phyloP scores from a whole-genome alignment of 2,797 vertebrate genomes.

The Crocidura indochinensis region DNA sequence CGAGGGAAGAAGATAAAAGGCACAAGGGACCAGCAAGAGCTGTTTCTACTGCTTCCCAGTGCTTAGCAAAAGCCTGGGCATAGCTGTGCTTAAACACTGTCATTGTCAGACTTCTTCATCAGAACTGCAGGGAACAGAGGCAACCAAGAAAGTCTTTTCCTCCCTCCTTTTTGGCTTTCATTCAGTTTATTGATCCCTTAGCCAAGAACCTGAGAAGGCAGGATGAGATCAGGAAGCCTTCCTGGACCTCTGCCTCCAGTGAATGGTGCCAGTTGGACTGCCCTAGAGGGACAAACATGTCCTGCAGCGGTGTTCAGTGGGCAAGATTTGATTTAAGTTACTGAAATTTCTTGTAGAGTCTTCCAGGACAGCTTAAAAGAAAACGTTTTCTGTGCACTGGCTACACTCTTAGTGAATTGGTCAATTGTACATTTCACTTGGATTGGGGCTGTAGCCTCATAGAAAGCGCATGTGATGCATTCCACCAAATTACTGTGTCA shows the following conservation, averaged over 20 bases:
- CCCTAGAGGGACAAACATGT: conserved; percentile 34
- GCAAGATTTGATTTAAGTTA: conserved; percentile 33
- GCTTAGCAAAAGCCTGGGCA: not conserved
- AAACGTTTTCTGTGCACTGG: conserved; percentile 10
- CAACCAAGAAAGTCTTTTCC: conserved; percentile 48
- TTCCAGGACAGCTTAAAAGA: conserved; percentile 57
- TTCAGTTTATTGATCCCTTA: conserved; percentile 73
- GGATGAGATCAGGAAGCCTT: conserved; percentile 72
- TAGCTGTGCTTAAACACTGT: conserved; percentile 24
- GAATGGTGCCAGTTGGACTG: conserved; percentile 75
- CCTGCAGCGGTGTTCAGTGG: conserved; percentile 39
- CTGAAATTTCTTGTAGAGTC: conserved; percentile 36
- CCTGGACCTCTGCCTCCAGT: conserved; percentile 70
- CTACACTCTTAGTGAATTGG: not conserved
- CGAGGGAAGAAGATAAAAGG: not conserved
- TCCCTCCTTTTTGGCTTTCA: conserved; percentile 63
- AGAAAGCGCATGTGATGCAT: not conserved
- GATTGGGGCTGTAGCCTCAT: not conserved
- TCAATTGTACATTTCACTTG: conserved; percentile 5
- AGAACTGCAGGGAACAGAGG: conserved; percentile 6
- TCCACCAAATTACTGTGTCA: conserved; percentile 44
- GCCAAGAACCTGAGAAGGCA: conserved; percentile 82
- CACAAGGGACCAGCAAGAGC: not conserved
- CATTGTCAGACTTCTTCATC: not conserved
- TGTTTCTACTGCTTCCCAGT: not conserved